These are phyloP conservation scores for Mormyrus iriodes DNA, from an alignment of 2,113 vertebrate species.

Conservation along the genomic window DNA sequence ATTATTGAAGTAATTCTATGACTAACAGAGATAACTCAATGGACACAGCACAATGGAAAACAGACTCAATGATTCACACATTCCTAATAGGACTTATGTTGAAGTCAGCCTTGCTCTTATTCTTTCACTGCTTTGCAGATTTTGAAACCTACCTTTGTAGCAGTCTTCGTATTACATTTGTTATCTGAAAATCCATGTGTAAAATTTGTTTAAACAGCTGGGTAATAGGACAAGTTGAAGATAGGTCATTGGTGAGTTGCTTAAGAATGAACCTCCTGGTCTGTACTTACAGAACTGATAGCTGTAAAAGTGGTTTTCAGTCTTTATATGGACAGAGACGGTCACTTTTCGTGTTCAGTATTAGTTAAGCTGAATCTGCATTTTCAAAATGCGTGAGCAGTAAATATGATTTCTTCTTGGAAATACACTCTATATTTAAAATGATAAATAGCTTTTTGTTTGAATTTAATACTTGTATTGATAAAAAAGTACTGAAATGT, in stretches of 20 bases:
- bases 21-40: background rate
- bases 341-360: background rate
- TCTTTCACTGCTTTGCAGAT: background rate
- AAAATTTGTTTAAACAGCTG: background rate
- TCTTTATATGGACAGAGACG: background rate
- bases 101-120: background rate
- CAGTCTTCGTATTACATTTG: constrained; percentile 70
- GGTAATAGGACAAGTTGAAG: background rate
- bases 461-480: background rate
- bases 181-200: constrained; percentile 54
- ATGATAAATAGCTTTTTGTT: background rate
- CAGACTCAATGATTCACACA: background rate
- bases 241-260: no score
- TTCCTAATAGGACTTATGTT: background rate
- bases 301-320: background rate
- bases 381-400: background rate
- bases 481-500: background rate
- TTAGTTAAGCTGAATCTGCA: background rate
- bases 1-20: background rate
- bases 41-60: background rate
- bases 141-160: constrained; percentile 58
- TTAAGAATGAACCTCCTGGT: no score
- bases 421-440: background rate
- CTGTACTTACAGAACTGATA: no score
- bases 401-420: background rate